phyloP scores from a whole-genome alignment of 2,888 invertebrate species.

The Boloria selene region DNA sequence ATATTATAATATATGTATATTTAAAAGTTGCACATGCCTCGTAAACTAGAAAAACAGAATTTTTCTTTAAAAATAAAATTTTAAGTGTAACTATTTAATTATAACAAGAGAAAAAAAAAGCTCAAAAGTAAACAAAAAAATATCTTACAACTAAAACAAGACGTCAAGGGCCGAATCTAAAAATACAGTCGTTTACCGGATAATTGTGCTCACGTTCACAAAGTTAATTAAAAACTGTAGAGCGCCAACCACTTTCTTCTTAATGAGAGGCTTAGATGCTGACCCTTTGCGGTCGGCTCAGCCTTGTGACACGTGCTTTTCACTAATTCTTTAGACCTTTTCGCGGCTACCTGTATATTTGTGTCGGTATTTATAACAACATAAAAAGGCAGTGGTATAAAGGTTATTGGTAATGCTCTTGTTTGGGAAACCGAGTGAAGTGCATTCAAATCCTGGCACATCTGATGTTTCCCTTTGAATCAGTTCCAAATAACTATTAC shows the following conservation, averaged over 20 bases:
- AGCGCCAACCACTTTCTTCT: constrained; percentile 12
- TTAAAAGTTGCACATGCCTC: too few relatives aligned
- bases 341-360: neutral
- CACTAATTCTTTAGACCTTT: neutral
- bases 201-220: constrained; percentile 11
- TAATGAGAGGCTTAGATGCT: constrained; percentile 18
- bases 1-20: too few relatives aligned
- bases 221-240: constrained; percentile 28
- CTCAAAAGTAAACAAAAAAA: neutral
- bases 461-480: too few relatives aligned
- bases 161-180: neutral
- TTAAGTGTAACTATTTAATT: neutral
- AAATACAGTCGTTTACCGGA: constrained; percentile 16
- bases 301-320: constrained; percentile 1
- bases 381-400: too few relatives aligned
- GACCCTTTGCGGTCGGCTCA: constrained; percentile 9
- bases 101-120: neutral
- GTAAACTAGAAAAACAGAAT: too few relatives aligned
- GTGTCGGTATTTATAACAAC: neutral
- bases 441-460: too few relatives aligned
- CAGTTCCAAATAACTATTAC: too few relatives aligned
- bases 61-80: too few relatives aligned
- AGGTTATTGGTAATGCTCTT: too few relatives aligned
- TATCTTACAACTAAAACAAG: neutral
- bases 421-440: too few relatives aligned